phyloP scores from a whole-genome alignment of 2,888 invertebrate species.

The Caenorhabditis zanzibari region DNA sequence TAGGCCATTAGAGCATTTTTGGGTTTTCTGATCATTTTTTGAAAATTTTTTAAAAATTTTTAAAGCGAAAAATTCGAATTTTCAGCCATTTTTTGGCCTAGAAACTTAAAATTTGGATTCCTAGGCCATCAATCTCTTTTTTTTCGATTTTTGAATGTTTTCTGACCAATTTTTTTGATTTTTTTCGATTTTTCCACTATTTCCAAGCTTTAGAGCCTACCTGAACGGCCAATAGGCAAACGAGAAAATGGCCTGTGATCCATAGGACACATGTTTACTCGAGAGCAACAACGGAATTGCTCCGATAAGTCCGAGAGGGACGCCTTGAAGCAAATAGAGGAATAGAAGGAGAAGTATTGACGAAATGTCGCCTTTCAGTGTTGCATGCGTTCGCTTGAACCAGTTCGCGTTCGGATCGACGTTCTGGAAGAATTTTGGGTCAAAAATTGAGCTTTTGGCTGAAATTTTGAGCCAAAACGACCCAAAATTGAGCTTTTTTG shows the following conservation, averaged over 20 bases:
- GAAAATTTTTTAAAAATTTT: background rate
- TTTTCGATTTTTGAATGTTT: background rate
- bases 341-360: slow-evolving; percentile 89
- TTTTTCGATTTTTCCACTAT: background rate
- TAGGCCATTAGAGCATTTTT: background rate
- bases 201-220: slow-evolving; percentile 87
- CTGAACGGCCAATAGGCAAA: slow-evolving; percentile 88
- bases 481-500: background rate
- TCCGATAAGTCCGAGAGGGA: slow-evolving; percentile 93
- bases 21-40: background rate
- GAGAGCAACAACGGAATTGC: slow-evolving; percentile 97
- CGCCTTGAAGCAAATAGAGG: slow-evolving; percentile 92
- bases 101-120: background rate
- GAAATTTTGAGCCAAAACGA: background rate
- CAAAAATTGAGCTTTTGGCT: background rate
- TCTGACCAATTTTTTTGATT: background rate
- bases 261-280: slow-evolving; percentile 94
- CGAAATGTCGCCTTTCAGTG: slow-evolving; percentile 80
- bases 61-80: no score
- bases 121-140: no score
- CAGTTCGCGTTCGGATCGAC: slow-evolving; percentile 75
- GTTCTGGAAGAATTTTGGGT: slow-evolving; percentile 67
- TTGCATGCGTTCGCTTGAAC: slow-evolving; percentile 76
- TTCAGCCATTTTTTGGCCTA: background rate
- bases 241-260: slow-evolving; percentile 89